These are phyloP conservation scores for Aproaerema taeniolella DNA, from an alignment of 2,888 invertebrate genomes.

Conservation along the genomic window DNA sequence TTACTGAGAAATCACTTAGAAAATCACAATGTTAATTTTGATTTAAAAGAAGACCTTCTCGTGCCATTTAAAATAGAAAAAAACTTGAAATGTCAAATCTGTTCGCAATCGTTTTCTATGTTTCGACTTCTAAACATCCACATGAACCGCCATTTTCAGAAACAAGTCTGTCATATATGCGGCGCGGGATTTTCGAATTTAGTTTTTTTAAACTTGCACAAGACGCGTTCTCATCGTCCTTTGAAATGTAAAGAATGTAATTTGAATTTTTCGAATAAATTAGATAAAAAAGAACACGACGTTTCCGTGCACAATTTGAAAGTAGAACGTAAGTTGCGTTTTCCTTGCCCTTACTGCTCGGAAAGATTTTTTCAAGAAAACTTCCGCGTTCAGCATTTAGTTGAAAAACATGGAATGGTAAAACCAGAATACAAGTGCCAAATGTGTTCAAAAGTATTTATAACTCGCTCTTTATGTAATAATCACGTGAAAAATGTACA, in stretches of 20 bases:
- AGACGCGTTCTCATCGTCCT: conserved; percentile 40
- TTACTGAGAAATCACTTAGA: conserved; percentile 39
- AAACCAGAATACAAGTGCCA: conserved; percentile 49
- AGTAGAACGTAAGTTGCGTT: conserved; percentile 31
- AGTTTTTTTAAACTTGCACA: conserved; percentile 55
- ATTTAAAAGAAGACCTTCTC: conserved; percentile 39
- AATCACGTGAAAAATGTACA: conserved; percentile 60
- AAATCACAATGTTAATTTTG: conserved; percentile 36
- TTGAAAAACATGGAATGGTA: conserved; percentile 42
- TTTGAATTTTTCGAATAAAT: conserved; percentile 31
- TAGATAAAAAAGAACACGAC: conserved; percentile 36
- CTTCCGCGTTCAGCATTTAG: conserved; percentile 34
- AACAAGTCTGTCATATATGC: conserved; percentile 59
- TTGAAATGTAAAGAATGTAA: conserved; percentile 42
- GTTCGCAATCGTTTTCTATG: conserved; percentile 37
- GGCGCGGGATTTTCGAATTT: conserved; percentile 57
- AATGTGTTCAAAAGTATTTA: conserved; percentile 48
- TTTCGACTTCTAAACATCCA: conserved; percentile 58
- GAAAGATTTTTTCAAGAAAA: conserved; percentile 41
- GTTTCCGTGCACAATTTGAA: conserved; percentile 28
- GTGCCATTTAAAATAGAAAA: conserved; percentile 53
- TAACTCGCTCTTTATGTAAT: conserved; percentile 53
- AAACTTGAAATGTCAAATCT: conserved; percentile 49
- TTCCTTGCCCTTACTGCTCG: conserved; percentile 40
- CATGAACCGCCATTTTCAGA: conserved; percentile 60